A percentile compares a stretch with the other conserved stretches of the same genome.
phyloP scores from a whole-genome alignment of 2,888 invertebrate species.

The Tachina lurida region DNA sequence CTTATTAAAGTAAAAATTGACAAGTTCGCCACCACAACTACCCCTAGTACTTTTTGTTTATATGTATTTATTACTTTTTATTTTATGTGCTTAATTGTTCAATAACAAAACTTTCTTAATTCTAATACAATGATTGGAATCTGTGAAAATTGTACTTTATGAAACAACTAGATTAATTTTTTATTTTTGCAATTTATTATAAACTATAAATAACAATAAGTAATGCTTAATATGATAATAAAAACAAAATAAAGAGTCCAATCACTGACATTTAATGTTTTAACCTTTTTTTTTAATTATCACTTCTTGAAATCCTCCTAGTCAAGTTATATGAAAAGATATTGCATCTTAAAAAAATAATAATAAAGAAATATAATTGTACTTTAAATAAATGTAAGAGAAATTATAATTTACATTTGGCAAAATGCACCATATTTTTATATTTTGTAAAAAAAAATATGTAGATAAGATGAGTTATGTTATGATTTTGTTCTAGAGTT shows the following conservation, averaged over 20 bases:
- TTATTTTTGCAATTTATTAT: background rate
- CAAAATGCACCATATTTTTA: no score
- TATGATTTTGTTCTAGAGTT: no score
- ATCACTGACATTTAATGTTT: slow-evolving; percentile 45
- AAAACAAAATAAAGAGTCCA: slow-evolving; percentile 50
- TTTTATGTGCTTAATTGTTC: slow-evolving; percentile 15
- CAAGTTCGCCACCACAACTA: slow-evolving; percentile 9
- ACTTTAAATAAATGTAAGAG: no score
- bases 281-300: background rate
- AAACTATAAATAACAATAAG: slow-evolving; percentile 24
- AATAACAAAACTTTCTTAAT: slow-evolving; percentile 24
- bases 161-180: background rate
- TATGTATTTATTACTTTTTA: background rate
- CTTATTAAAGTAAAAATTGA: slow-evolving; percentile 11
- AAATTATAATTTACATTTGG: no score
- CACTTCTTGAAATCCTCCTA: background rate
- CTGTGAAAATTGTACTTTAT: background rate
- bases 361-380: no score
- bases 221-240: slow-evolving; percentile 24
- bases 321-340: background rate
- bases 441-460: no score
- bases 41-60: background rate
- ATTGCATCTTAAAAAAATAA: no score
- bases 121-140: slow-evolving; percentile 47
- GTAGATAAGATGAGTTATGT: no score